A percentile compares a stretch with the other conserved stretches of the same genome.
Evolutionary conservation across 2,888 invertebrate genomes (phyloP).

Genomic region (Chloroclysta siterata): DNA sequence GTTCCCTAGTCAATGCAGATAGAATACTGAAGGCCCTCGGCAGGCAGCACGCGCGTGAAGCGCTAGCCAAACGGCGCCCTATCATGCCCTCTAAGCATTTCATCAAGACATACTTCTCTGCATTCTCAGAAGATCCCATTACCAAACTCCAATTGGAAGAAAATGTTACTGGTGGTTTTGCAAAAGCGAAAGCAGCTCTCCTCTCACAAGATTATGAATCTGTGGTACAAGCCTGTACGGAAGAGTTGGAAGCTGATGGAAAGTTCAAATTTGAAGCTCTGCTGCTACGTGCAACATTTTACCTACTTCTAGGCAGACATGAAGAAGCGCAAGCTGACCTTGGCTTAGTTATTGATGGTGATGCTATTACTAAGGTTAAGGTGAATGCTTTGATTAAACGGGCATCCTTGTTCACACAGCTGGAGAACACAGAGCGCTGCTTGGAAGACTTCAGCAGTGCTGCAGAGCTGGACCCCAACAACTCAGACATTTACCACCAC

Average conservation of each 20-base stretch:
- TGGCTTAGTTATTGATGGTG: slow-evolving; percentile 87
- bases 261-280: slow-evolving; percentile 88
- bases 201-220: slow-evolving; percentile 90
- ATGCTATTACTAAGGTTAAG: slow-evolving; percentile 86
- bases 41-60: slow-evolving; percentile 89
- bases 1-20: slow-evolving; percentile 93
- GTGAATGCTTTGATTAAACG: slow-evolving; percentile 95
- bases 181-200: slow-evolving; percentile 89
- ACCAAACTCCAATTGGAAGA: slow-evolving; percentile 80
- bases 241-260: slow-evolving; percentile 89
- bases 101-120: slow-evolving; percentile 93
- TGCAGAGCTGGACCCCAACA: slow-evolving; percentile 89
- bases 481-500: slow-evolving; percentile 96
- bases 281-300: slow-evolving; percentile 93
- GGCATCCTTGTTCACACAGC: slow-evolving; percentile 93
- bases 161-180: slow-evolving; percentile 85
- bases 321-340: slow-evolving; percentile 90
- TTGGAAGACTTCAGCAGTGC: slow-evolving; percentile 92
- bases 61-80: slow-evolving; percentile 87
- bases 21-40: slow-evolving; percentile 94
- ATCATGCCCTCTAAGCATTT: slow-evolving; percentile 94
- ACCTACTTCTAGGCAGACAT: slow-evolving; percentile 91
- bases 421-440: slow-evolving; percentile 89
- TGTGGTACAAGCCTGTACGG: slow-evolving; percentile 91
- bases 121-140: slow-evolving; percentile 95